These are phyloP conservation scores for Marcusenius ussheri DNA, from an alignment of 2,113 vertebrate genomes.

Conservation along the genomic window DNA sequence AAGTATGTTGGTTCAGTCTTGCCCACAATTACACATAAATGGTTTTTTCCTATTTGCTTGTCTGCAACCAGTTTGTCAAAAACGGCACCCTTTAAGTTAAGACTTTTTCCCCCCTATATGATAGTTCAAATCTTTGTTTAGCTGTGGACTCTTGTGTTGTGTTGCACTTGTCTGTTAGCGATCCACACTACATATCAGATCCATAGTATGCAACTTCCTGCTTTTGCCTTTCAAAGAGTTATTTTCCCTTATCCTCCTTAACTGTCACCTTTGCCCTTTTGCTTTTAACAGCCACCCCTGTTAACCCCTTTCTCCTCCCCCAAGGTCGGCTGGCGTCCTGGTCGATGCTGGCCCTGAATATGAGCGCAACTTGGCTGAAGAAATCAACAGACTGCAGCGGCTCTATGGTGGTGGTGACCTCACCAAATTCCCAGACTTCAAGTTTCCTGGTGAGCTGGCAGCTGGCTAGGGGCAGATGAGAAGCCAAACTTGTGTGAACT, in stretches of 20 bases:
- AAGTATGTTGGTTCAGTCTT: conserved; percentile 59
- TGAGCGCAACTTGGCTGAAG: conserved; percentile 71
- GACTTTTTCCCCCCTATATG: not conserved
- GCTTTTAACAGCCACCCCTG: not conserved
- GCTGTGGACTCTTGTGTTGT: not conserved
- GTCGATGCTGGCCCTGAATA: conserved; percentile 76
- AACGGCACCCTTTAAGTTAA: not conserved
- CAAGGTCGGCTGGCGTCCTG: conserved; percentile 66
- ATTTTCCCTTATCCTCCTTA: not conserved
- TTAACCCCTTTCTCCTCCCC: not conserved
- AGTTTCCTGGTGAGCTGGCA: conserved; percentile 69
- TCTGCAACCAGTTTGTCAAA: not conserved
- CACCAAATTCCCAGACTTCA: conserved; percentile 76
- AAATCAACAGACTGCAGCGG: conserved; percentile 75
- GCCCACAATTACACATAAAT: not conserved
- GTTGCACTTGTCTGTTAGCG: not conserved
- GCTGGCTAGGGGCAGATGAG: not conserved
- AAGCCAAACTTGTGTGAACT: not conserved
- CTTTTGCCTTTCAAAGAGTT: not conserved
- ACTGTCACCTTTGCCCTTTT: not conserved
- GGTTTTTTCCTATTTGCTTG: not conserved
- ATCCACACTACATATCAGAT: not conserved
- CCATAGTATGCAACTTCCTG: not conserved
- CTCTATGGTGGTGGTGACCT: conserved; percentile 82
- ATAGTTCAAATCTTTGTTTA: not conserved